A percentile compares a stretch with the other conserved stretches of the same genome.
phyloP scores from a whole-genome alignment of 1,140 invertebrate species.

The Ridgeia piscesae region DNA sequence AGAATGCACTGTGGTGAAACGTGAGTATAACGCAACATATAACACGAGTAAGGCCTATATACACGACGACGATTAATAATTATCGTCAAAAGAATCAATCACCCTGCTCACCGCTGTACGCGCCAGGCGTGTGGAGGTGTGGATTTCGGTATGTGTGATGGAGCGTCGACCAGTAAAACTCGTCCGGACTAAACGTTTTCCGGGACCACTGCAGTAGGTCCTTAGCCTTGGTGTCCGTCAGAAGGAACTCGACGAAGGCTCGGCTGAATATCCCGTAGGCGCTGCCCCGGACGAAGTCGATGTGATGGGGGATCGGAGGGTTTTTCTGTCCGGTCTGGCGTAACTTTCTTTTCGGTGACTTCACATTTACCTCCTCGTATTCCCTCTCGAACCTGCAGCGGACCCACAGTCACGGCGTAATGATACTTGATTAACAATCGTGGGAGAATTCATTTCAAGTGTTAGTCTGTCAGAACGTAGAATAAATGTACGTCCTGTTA shows the following conservation, averaged over 20 bases:
- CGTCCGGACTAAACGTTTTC: constrained; percentile 48
- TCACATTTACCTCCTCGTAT: constrained; percentile 24
- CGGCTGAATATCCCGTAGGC: constrained; percentile 49
- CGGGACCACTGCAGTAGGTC: constrained; percentile 43
- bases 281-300: constrained; percentile 48
- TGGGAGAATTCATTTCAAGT: no score
- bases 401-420: background rate
- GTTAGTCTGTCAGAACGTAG: no score
- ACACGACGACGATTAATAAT: background rate
- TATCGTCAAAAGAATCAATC: background rate
- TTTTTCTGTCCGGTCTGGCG: constrained; percentile 33
- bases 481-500: no score
- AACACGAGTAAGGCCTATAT: no score
- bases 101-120: constrained; percentile 36
- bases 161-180: constrained; percentile 50
- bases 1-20: no score
- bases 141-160: constrained; percentile 39
- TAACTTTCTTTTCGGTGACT: background rate
- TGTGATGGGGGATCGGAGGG: constrained; percentile 35
- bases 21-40: no score
- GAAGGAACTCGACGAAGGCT: constrained; percentile 43
- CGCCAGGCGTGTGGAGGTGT: constrained; percentile 37
- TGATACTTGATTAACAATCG: no score
- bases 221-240: constrained; percentile 35
- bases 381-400: constrained; percentile 31